Conservation (phyloP, 2,797 vertebrate species). For the Parauchenoglanis ngamensis region DNA sequence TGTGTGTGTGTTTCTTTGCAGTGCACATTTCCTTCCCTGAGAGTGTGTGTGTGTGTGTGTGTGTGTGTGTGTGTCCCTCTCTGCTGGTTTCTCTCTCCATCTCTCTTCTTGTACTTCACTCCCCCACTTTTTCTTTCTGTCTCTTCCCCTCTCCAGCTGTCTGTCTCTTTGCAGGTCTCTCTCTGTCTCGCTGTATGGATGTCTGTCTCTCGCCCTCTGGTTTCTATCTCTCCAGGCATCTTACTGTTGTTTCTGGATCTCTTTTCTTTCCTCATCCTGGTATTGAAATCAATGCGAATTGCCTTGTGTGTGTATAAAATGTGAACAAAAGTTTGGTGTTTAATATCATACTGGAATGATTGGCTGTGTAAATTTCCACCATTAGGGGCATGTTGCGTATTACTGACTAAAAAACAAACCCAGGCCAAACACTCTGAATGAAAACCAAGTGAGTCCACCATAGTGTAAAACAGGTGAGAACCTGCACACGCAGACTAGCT, state of each 20-base stretch:
- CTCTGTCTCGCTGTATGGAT: background rate
- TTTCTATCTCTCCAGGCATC: background rate
- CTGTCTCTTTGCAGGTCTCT: background rate
- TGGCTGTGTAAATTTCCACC: background rate
- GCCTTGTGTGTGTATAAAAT: background rate
- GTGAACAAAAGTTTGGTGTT: background rate
- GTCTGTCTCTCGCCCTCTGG: background rate
- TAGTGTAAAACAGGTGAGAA: background rate
- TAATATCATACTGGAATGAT: background rate
- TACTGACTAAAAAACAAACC: background rate
- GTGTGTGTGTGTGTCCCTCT: background rate
- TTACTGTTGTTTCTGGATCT: background rate
- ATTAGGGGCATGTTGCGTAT: background rate
- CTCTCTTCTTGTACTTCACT: constrained; percentile 4
- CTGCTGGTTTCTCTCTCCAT: background rate
- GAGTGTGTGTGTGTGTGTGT: background rate
- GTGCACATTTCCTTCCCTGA: background rate
- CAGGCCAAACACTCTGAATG: background rate
- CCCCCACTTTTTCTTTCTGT: constrained; percentile 3
- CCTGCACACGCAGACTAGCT: background rate
- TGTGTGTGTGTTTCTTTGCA: constrained; percentile 1
- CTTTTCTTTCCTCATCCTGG: background rate
- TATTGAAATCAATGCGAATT: background rate
- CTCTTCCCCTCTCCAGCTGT: constrained; percentile 8
- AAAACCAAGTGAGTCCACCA: background rate